Percentiles rank a stretch among this genome's conserved stretches.
Evolutionary conservation across 2,797 vertebrate genomes (phyloP).

Genomic region (Petrocephalus sullivani): DNA sequence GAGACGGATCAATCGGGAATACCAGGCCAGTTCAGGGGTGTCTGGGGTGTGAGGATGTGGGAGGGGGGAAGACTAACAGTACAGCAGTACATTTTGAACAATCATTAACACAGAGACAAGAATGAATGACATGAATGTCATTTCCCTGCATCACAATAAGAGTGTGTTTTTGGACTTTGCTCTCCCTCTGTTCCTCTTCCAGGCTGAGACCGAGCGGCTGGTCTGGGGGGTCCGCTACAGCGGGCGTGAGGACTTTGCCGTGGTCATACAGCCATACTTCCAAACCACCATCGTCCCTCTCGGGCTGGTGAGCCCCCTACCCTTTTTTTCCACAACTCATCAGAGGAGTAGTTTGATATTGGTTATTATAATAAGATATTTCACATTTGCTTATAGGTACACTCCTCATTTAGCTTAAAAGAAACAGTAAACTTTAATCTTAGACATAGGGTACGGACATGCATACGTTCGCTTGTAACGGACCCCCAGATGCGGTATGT

Average conservation of each 20-base stretch:
- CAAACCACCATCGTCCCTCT: conserved; percentile 69
- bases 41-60: neutral
- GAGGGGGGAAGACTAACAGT: neutral
- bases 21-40: conserved; percentile 69
- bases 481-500: neutral
- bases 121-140: neutral
- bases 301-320: conserved; percentile 58
- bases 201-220: conserved; percentile 58
- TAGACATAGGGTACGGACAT: neutral
- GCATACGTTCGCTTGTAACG: neutral
- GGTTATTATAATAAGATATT: neutral
- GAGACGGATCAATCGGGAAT: conserved; percentile 72
- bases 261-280: conserved; percentile 80
- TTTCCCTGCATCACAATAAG: neutral
- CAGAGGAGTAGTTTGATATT: neutral
- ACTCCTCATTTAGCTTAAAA: neutral
- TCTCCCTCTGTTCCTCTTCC: conserved; percentile 4
- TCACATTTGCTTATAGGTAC: neutral
- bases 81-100: neutral
- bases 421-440: neutral
- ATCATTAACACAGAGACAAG: neutral
- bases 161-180: neutral
- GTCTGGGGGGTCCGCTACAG: conserved; percentile 59
- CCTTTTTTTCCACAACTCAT: neutral
- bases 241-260: conserved; percentile 71